Percentiles rank a stretch among this genome's conserved stretches.
Evolutionary conservation across 2,113 vertebrate genomes (phyloP).

Genomic region (Ranitomeya variabilis): DNA sequence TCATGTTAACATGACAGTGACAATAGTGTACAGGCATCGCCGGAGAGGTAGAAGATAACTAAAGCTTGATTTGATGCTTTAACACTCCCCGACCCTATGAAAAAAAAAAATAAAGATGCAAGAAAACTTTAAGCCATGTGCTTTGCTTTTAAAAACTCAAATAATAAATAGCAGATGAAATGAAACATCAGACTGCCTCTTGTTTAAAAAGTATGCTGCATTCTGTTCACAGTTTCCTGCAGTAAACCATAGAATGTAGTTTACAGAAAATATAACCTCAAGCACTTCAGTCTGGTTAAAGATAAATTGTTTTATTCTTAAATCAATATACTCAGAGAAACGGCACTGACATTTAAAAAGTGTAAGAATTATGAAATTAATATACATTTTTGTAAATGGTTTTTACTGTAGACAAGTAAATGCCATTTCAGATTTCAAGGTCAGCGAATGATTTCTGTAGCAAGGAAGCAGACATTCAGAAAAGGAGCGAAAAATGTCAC

Average conservation of each 20-base stretch:
- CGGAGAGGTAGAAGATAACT: no score
- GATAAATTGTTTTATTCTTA: slow-evolving; percentile 79
- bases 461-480: background rate
- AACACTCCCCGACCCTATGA: no score
- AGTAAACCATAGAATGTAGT: slow-evolving; percentile 69
- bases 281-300: slow-evolving; percentile 73
- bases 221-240: slow-evolving; percentile 75
- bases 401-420: slow-evolving; percentile 69
- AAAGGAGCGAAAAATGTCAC: slow-evolving; percentile 58
- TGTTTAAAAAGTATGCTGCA: slow-evolving; percentile 71
- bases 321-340: slow-evolving; percentile 71
- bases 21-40: no score
- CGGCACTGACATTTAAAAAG: slow-evolving; percentile 76
- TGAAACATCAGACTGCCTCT: slow-evolving; percentile 62
- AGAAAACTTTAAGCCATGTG: no score
- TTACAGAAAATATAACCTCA: slow-evolving; percentile 69
- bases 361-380: slow-evolving; percentile 80
- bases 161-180: slow-evolving; percentile 72
- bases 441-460: slow-evolving; percentile 68
- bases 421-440: slow-evolving; percentile 74
- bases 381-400: slow-evolving; percentile 80
- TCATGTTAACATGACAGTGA: no score
- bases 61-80: no score
- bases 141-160: slow-evolving; percentile 64
- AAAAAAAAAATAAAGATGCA: no score